Conservation (phyloP, 2,113 vertebrate genomes). For the Microcebus jonahi region DNA sequence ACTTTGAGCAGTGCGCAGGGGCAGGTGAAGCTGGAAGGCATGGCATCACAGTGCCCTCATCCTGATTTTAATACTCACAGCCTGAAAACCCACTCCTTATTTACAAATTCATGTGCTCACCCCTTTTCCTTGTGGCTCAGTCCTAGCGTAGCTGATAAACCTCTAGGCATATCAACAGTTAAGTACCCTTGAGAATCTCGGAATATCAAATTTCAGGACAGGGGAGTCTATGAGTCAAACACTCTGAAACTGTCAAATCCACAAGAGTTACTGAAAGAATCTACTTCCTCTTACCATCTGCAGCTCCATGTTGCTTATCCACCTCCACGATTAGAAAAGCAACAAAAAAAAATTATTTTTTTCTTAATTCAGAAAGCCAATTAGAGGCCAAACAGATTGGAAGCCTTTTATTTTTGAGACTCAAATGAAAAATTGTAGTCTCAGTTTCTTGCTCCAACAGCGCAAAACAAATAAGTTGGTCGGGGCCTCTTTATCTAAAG, state of each 20-base stretch:
- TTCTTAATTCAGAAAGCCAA: not conserved
- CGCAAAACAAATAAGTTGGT: not conserved
- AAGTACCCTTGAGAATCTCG: not conserved
- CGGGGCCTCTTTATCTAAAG: not conserved
- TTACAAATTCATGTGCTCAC: not conserved
- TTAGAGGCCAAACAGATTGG: not conserved
- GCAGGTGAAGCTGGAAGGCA: not conserved
- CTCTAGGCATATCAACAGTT: not conserved
- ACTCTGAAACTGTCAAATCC: not conserved
- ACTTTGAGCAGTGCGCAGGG: not conserved
- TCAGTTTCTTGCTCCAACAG: not conserved
- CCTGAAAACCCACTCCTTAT: not conserved
- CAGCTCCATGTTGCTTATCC: not conserved
- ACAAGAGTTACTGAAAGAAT: not conserved
- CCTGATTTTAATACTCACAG: not conserved
- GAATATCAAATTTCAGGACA: not conserved
- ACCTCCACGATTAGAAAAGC: not conserved
- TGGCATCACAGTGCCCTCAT: no score
- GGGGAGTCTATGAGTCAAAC: not conserved
- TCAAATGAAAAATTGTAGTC: not conserved
- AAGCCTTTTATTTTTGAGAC: not conserved
- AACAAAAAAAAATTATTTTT: not conserved
- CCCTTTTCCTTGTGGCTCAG: not conserved
- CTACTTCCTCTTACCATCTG: not conserved
- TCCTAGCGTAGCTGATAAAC: not conserved